A percentile compares a stretch with the other conserved stretches of the same genome.
Conservation (phyloP, 2,113 vertebrate genomes). For the Menura novaehollandiae region DNA sequence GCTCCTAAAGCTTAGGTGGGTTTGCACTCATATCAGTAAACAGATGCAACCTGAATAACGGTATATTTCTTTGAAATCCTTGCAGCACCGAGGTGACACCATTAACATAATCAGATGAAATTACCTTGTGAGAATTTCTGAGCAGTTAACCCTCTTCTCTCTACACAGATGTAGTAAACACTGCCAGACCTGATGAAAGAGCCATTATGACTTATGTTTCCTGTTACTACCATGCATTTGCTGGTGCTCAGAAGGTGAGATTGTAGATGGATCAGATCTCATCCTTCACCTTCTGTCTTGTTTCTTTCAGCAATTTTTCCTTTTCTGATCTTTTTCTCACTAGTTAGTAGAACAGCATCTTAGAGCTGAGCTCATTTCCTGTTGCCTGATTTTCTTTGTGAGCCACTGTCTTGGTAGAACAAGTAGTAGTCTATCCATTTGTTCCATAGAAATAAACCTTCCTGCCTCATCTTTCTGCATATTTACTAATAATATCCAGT, state of each 20-base stretch:
- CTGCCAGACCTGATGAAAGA: slow-evolving; percentile 71
- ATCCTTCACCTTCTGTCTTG: slow-evolving; percentile 55
- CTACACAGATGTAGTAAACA: slow-evolving; percentile 66
- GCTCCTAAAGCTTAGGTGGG: background rate
- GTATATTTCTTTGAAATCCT: background rate
- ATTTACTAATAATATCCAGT: slow-evolving; percentile 27
- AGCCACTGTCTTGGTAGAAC: background rate
- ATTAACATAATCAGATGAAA: background rate
- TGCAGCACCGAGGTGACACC: background rate
- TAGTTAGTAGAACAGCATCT: background rate
- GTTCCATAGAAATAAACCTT: slow-evolving; percentile 28
- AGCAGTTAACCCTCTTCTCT: slow-evolving; percentile 57
- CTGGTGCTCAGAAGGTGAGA: slow-evolving; percentile 75
- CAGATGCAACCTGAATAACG: background rate
- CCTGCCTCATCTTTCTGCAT: background rate
- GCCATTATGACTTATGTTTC: slow-evolving; percentile 71
- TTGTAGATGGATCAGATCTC: slow-evolving; percentile 40
- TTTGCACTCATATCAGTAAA: background rate
- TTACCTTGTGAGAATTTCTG: background rate
- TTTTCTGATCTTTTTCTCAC: background rate
- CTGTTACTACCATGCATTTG: slow-evolving; percentile 72
- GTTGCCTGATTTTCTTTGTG: slow-evolving; percentile 19
- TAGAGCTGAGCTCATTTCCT: slow-evolving; percentile 31
- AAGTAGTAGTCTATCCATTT: background rate
- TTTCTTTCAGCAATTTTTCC: slow-evolving; percentile 11